A percentile compares a stretch with the other conserved stretches of the same genome.
phyloP scores from a whole-genome alignment of 1,140 invertebrate species.

The Contarinia nasturtii region DNA sequence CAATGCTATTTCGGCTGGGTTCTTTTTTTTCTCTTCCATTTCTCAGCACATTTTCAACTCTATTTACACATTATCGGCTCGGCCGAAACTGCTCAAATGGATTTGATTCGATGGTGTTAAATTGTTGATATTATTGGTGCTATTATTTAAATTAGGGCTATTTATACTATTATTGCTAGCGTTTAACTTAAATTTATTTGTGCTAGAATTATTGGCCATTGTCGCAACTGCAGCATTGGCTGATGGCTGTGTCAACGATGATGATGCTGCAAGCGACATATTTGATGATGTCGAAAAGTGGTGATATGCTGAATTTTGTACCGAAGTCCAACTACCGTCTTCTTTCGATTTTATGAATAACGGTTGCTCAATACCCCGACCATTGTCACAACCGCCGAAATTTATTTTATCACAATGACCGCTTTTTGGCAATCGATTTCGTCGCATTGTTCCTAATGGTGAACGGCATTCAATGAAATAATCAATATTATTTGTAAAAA shows the following conservation, averaged over 20 bases:
- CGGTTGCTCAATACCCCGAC: slow-evolving; percentile 19
- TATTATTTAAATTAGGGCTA: slow-evolving; percentile 1
- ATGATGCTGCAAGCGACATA: too few relatives aligned
- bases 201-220: slow-evolving; percentile 4
- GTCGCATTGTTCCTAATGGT: slow-evolving; percentile 18
- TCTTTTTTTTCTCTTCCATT: too few relatives aligned
- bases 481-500: too few relatives aligned
- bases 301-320: slow-evolving; percentile 21
- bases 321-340: slow-evolving; percentile 19
- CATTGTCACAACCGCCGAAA: slow-evolving; percentile 14
- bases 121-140: slow-evolving; percentile 4
- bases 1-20: too few relatives aligned
- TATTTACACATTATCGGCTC: slow-evolving; percentile 6
- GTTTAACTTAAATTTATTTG: slow-evolving; percentile 1
- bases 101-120: slow-evolving; percentile 1
- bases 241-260: neutral
- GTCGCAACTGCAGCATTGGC: neutral
- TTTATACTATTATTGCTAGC: slow-evolving; percentile 1
- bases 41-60: neutral
- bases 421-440: slow-evolving; percentile 20
- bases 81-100: slow-evolving; percentile 6
- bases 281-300: slow-evolving; percentile 1
- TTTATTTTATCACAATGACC: slow-evolving; percentile 22
- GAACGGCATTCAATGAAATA: too few relatives aligned
- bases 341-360: slow-evolving; percentile 22